Evolutionary conservation across 1,140 invertebrate genomes (phyloP), one percentile per base, ranked within the genome.

Genomic region (Sweltsa coloradensis): DNA sequence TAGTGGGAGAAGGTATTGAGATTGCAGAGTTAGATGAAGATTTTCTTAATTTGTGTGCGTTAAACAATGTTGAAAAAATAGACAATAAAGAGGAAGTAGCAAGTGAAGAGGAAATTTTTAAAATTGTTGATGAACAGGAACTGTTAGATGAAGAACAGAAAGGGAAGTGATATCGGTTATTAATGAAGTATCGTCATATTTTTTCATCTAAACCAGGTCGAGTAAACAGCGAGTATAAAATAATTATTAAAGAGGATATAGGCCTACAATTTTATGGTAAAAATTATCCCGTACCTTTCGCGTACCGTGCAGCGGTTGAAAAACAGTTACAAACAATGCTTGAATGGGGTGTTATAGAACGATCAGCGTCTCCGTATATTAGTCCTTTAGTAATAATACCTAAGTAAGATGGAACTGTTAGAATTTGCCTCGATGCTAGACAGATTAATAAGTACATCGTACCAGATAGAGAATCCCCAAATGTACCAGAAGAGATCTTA

Each of bases 401-500:
- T 5, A 37, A 37, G 36, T 19, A 37, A 22, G 36, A 37, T 22
- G 36, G 36, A 19, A 5, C 36, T 22, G 11, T 37, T 5, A 37
- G 36, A 37, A 16, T 37, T 22, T 37, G 36, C n/a, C n/a, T 42
- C 6, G 41, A 42, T 5, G 7, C 4, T 4, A 18, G 41, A 4
- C 9, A 42, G 25, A 3, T 42, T 5, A 42, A 42, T 31, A 24
- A 3, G 7, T 5, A 21, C 4, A 42, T 24, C n/a, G n/a, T 42
- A 14, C 3, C 6, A 4, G 41, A 42, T 31, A 42, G 22, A 23
- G 16, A 42, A 18, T n/a, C 18, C 5, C 16, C 22, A 5, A 6
- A 9, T 9, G 5, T 22, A 7, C 7, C n/a, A 18, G 23, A n/a
- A 7, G 41, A 42, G 7, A 19, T 9, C 45, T 69, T 5, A 53